Evolutionary conservation across 2,797 vertebrate species (phyloP), one percentile per base, ranked within the genome.

Genomic region (Semotilus atromaculatus): DNA sequence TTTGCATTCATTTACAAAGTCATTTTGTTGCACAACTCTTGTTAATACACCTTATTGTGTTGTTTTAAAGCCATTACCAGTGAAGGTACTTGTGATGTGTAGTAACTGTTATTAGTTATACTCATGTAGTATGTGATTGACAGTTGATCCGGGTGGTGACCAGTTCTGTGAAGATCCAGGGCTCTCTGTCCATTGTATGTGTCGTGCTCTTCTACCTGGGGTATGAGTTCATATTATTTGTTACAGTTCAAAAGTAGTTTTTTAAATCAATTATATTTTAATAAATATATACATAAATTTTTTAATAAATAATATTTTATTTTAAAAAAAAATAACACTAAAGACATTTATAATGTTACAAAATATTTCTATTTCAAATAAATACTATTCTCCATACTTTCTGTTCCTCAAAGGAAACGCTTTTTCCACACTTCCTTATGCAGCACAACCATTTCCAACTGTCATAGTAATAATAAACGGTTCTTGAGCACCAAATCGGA

Each of bases 111-210:
- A 14, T 51, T 38, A 51, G 51, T 76, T 19, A 66, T 60, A n/a
- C 23, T 40, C 23, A 10, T 72, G 19, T 53, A 51, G 4, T 72
- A 26, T 87, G 84, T 26, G 58, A 62, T 34, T 77, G 21, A 71
- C 89, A 96, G 98, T 95, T 99, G 91, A 97, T 98, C 90, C 94
- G 97, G 92, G 98, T 99, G 14, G 95, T 99, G 88, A 98, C 95
- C 85, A 99, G 97, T 92, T 99, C 97, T 60, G 95, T 99, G 93
- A 99, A 97, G 95, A 97, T 99, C 87, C 97, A 99, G 92, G 98
- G 98, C 84, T 95, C 97, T 10, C 95, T 99, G 87, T 97, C 97
- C 64, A 96, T 97, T 43, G 93, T 97, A 92, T 99, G 98, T 88
- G 97, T 97, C 87, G 91, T 97, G 82, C 96, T 99, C 88, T 99